Evolutionary conservation across 2,113 vertebrate species (phyloP), one percentile per base, ranked within the genome.

Genomic region (Dinomys branickii): DNA sequence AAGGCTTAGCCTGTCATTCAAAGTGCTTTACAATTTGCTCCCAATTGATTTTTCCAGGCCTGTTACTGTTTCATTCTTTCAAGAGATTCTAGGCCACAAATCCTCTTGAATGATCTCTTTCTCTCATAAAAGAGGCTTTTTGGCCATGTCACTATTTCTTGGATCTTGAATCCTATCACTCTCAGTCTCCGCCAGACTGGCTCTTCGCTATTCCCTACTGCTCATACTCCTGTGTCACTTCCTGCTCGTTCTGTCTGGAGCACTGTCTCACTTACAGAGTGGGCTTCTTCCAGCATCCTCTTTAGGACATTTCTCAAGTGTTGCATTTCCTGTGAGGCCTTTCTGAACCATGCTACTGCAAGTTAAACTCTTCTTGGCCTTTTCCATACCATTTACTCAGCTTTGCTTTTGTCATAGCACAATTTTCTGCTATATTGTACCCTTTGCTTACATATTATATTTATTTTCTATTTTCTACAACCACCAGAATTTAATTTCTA

Each of bases 401-500:
- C 41, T 95, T 73, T 92, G 71, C 33, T 35, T 92, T 90, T 52
- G 67, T 82, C n/a, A 81, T 41, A 61, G 22, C n/a, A 92, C 5
- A 50, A 85, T 91, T 95, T 78, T 94, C 41, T 94, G 84, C 35
- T 90, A 2, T 78, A 88, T 85, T 89, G 82, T 78, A 82, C 14
- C 24, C 16, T 56, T 88, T 71, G 11, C 28, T 95, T 88, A 69
- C 47, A 38, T 80, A 59, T 61, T 47, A 58, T 44, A 41, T 78
- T 71, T 93, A 2, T 91, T 85, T 89, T 73, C 54, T 91, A 1
- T 67, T 33, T 20, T 54, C 38, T 20, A 82, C 2, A 3, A 84
- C 5, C 19, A 83, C 52, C 47, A 96, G 63, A 88, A 95, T 96
- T 93, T 88, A 90, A 90, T 44, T 86, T 94, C 28, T 28, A 63